A percentile compares a stretch with the other conserved stretches of the same genome.
These are phyloP conservation scores for Mesembrinibis cayennensis DNA, from an alignment of 2,113 vertebrate genomes.

Conservation along the genomic window DNA sequence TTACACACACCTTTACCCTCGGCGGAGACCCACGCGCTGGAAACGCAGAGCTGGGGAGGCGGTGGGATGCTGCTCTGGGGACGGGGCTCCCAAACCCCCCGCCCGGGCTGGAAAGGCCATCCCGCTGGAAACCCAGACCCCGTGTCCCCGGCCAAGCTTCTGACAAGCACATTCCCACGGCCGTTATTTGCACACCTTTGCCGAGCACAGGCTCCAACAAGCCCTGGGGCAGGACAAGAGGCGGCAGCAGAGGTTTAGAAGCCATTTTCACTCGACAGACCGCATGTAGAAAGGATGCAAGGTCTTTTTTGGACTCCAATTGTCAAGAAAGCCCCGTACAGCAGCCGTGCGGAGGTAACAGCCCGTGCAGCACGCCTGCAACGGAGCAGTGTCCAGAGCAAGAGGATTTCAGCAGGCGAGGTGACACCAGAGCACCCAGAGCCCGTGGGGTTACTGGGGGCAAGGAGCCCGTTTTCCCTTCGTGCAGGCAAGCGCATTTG, in stretches of 20 bases:
- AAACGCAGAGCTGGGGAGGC: not conserved
- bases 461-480: not conserved
- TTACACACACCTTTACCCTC: not conserved
- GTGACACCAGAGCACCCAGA: not conserved
- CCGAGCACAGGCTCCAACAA: not conserved
- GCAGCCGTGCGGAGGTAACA: not conserved
- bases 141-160: accelerated
- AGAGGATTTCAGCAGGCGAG: not conserved
- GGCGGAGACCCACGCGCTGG: accelerated
- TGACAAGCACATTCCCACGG: not conserved
- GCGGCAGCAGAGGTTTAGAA: accelerated
- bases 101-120: not conserved
- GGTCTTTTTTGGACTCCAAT: not conserved
- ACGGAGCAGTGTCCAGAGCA: not conserved
- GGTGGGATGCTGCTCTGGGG: accelerated
- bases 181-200: not conserved
- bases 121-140: not conserved
- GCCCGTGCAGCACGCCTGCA: not conserved
- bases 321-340: not conserved
- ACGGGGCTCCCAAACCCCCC: accelerated
- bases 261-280: not conserved
- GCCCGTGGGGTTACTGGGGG: not conserved
- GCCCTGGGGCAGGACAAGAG: not conserved
- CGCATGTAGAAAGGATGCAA: accelerated
- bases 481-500: accelerated